Evolutionary conservation across 2,113 vertebrate species (phyloP), one percentile per base, ranked within the genome.

Genomic region (Nycticorax nycticorax): DNA sequence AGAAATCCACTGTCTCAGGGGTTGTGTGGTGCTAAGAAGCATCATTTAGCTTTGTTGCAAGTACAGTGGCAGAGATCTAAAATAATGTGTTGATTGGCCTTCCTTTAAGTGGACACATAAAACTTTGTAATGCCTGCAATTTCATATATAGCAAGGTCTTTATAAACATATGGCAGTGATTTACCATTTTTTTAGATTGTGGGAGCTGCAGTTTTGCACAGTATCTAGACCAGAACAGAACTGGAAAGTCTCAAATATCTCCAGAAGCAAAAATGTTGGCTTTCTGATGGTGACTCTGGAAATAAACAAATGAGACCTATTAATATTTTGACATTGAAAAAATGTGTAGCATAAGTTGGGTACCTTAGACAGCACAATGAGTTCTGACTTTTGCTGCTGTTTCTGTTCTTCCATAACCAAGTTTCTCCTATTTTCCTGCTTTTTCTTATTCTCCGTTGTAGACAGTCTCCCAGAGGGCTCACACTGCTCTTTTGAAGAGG

Each of bases 401-500:
- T 85, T 60, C 12, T 81, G 35, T 41, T 82, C 24, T 85, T 88
- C 43, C 30, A 9, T 69, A 75, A 56, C 59, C 23, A 72, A 37
- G 8, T 85, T 79, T 78, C 39, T 83, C 32, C 14, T 73, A 0
- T 89, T 79, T 84, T 72, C 37, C 48, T 76, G 7, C 20, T 85
- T 88, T 69, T 80, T 81, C 28, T 41, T 71, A 6, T 89, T 88
- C 48, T 86, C 1, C 1, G 50, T 55, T 84, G 52, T 96, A 99
- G 99, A 97, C 76, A 93, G 71, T 73, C 97, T 99, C 78, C 98
- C 98, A 9, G 86, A 97, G 21, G 98, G 98, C 19, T 98, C 98
- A 33, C 97, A 99, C 20, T 99, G 99, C 80, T 99, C 98, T 1
- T 99, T 99, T 97, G 99, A 99, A 93, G 88, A 90, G 33, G 98